Base-by-base conservation (phyloP, 1,140 invertebrate species). In the Telenomus remus region DNA sequence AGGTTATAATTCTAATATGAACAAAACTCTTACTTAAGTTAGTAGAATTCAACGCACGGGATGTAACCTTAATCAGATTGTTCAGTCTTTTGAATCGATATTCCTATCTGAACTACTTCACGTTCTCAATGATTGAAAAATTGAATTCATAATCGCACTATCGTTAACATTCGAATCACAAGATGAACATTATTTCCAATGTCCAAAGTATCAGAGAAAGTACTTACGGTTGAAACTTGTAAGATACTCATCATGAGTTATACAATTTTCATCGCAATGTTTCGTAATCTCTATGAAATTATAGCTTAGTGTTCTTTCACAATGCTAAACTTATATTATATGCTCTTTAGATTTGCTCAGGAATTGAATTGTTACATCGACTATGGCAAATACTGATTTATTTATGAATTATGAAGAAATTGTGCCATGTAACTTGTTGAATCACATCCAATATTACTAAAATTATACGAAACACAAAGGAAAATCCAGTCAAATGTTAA, bases 281-380 rank as follows among this genome's bases (percentile, higher is more conserved):
- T 60, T 43, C 13, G 27, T 61, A 70, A 61, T 70, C 56, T 70
- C 55, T 70, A 61, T 14, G 57, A 72, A 72, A 47, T 64, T 72
- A 37, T 37, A 1, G 35, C 15, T 7, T 16, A 53, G 16, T 48
- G 33, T 47, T 64, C 44, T 71, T 61, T 47, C 56, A 44, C 19
- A 10, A 4, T 14, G 19, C 14, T 19, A 63, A 61, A 56, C 19
- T 19, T 63, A 61, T 61, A 63, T 71, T 50, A 27, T 37, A 39
- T 46, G 15, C 39, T 71, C 8, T 39, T 6, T 27, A 3, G 19
- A 27, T 27, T 3, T 27, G 19, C 6, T 9, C 9, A 39, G 37
- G 37, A 39, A 4, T 39, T 39, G 37, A 39, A 11, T 39, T 39
- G 2, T 39, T 48, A 72, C 59, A 59, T 64, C 49, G 27, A 15